Evolutionary conservation across 2,888 invertebrate species (phyloP), one percentile per base, ranked within the genome.

Genomic region (Azorinus chamasolen): DNA sequence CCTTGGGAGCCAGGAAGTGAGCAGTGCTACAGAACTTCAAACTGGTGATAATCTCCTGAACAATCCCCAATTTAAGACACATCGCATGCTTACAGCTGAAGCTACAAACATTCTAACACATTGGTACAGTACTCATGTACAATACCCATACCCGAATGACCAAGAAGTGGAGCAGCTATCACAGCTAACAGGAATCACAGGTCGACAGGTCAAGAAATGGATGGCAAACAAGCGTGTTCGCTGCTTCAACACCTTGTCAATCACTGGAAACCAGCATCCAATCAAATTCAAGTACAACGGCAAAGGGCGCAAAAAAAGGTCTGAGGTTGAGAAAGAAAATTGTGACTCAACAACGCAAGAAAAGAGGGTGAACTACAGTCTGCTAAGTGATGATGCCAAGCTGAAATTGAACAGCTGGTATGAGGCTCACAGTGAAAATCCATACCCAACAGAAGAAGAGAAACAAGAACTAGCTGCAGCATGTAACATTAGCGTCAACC

Each of bases 151-250:
- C 72, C 90, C 91, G 5, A 79, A 82, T 8, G 88, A 88, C n/a
- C 78, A 83, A 12, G 86, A 87, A 25, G 87, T 90, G 0, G 69
- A 82, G 27, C 72, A 78, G 14, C 72, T 91, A 4, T 83, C 88
- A 0, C 54, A 72, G 8, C 48, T 61, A 6, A 87, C 88, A 6
- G 84, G 85, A 20, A 83, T 89, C 45, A 87, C 85, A 4, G 69
- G 58, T 3, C 76, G 81, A 18, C 91, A 91, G 75, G 88, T 91
- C 32, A 89, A 89, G 80, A 91, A 91, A 69, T 91, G 91, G 91
- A 87, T 91, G 87, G 90, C 90, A 18, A 91, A 91, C 82, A 90
- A 89, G 70, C 83, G 91, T 37, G 89, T 90, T 5, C 83, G 91
- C 0, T 87, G 87, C 27, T 89, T 72, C 76, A 91, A 91, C 78